These are phyloP conservation scores for Sarcophaga variegata DNA, from an alignment of 2,888 invertebrate species.

Conservation along the genomic window DNA sequence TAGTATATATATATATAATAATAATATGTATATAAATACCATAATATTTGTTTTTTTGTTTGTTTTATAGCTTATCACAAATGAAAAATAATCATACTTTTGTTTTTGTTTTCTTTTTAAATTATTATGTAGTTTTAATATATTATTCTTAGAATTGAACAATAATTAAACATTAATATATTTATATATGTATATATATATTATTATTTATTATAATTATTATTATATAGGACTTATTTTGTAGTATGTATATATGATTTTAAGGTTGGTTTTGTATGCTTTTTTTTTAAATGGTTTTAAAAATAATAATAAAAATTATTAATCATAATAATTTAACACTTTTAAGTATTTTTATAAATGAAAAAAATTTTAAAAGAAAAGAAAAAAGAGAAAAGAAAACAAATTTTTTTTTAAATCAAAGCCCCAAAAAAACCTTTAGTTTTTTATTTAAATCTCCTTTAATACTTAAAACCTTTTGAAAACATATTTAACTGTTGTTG, in stretches of 20 bases:
- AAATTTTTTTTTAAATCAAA: background rate
- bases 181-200: slow-evolving; percentile 49
- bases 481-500: no score
- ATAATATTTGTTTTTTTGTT: slow-evolving; percentile 71
- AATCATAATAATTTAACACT: slow-evolving; percentile 3
- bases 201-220: slow-evolving; percentile 37
- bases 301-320: slow-evolving; percentile 14
- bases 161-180: slow-evolving; percentile 80
- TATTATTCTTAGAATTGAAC: slow-evolving; percentile 81
- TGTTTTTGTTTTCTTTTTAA: slow-evolving; percentile 74
- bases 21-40: slow-evolving; percentile 76
- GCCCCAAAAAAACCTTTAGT: background rate
- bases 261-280: slow-evolving; percentile 69
- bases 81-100: slow-evolving; percentile 79
- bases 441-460: no score
- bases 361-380: background rate
- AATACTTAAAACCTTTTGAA: no score
- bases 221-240: slow-evolving; percentile 79
- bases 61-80: slow-evolving; percentile 79
- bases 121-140: slow-evolving; percentile 72
- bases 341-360: slow-evolving; percentile 5
- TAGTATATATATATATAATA: slow-evolving; percentile 68
- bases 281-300: slow-evolving; percentile 65
- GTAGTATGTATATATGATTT: slow-evolving; percentile 76
- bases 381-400: slow-evolving; percentile 15